Evolutionary conservation across 2,888 invertebrate species (phyloP).

Genomic region (Sinohyriopsis cumingii): DNA sequence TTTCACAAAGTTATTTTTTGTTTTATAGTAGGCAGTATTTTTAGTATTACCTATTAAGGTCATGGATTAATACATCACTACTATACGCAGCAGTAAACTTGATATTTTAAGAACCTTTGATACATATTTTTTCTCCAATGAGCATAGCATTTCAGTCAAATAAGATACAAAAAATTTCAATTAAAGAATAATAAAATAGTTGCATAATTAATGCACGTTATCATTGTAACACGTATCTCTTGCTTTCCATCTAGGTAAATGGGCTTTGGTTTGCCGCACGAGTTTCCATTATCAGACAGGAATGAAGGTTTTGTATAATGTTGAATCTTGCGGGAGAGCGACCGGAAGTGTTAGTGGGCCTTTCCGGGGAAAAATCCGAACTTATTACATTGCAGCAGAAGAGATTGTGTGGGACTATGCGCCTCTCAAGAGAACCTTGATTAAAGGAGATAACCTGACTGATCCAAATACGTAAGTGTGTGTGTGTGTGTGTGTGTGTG

Average conservation of each 20-base stretch:
- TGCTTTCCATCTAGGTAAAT: not conserved
- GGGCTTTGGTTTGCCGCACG: conserved; percentile 1
- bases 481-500: not conserved
- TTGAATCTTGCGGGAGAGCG: not conserved
- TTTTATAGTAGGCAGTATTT: too few relatives aligned
- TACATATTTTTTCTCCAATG: too few relatives aligned
- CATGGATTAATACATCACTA: too few relatives aligned
- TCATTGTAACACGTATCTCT: not conserved
- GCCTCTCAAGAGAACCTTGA: not conserved
- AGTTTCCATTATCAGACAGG: not conserved
- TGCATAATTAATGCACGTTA: too few relatives aligned
- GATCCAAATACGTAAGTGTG: conserved; percentile 1
- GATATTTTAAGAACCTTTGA: too few relatives aligned
- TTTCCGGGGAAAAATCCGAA: not conserved
- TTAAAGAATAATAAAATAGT: too few relatives aligned
- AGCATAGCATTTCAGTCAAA: too few relatives aligned
- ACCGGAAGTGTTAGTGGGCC: not conserved
- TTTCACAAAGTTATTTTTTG: too few relatives aligned
- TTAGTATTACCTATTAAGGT: too few relatives aligned
- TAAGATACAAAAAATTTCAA: too few relatives aligned
- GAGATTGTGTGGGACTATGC: not conserved
- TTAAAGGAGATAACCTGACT: not conserved
- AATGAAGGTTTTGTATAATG: conserved; percentile 3
- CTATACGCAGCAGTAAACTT: too few relatives aligned
- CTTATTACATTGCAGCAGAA: too few relatives aligned